Evolutionary conservation across 2,888 invertebrate genomes (phyloP).

Genomic region (Macrosiphum euphorbiae): DNA sequence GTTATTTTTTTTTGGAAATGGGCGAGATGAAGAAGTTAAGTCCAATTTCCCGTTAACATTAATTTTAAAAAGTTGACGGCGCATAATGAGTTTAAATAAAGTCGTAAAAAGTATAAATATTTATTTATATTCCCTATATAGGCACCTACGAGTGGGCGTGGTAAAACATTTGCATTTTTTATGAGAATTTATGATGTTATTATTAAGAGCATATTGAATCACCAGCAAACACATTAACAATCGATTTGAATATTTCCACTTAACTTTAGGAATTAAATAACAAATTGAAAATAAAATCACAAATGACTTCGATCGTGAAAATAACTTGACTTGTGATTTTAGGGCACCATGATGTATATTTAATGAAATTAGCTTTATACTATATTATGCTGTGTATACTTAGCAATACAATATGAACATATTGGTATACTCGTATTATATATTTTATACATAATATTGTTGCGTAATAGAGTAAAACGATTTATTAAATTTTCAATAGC

Average conservation of each 20-base stretch:
- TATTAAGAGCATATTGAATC: not conserved
- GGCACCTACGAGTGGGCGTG: not conserved
- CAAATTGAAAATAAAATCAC: not conserved
- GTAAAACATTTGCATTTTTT: not conserved
- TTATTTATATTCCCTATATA: not conserved
- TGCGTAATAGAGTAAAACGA: not conserved
- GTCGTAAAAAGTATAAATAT: not conserved
- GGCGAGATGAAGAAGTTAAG: not conserved
- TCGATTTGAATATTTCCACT: not conserved
- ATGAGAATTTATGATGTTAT: not conserved
- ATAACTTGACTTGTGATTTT: not conserved
- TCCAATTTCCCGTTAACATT: not conserved
- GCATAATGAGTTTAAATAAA: not conserved
- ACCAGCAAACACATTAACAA: not conserved
- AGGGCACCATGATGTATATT: not conserved
- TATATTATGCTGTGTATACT: not conserved
- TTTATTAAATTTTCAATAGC: not conserved
- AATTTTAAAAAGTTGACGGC: not conserved
- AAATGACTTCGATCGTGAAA: not conserved
- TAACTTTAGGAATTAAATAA: not conserved
- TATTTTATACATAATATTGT: not conserved
- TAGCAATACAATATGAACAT: not conserved
- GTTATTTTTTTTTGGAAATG: not conserved
- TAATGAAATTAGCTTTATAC: not conserved
- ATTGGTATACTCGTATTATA: not conserved